These are phyloP conservation scores for Electrophaes corylata DNA, from an alignment of 2,888 invertebrate species.

Conservation along the genomic window DNA sequence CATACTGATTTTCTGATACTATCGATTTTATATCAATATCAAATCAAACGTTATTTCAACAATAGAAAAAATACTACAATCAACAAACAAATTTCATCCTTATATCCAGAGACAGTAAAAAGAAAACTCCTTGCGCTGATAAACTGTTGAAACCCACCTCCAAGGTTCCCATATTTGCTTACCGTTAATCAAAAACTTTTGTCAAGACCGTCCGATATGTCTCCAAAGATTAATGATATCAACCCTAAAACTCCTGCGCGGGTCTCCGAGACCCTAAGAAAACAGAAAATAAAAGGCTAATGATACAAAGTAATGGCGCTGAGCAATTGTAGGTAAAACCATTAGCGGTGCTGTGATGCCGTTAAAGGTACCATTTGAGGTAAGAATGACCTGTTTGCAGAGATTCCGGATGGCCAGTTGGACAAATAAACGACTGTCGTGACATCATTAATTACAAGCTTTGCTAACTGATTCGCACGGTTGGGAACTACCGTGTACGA, in stretches of 20 bases:
- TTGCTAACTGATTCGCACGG: constrained; percentile 57
- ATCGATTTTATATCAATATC: constrained; percentile 12
- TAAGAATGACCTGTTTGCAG: constrained; percentile 72
- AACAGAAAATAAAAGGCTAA: constrained; percentile 74
- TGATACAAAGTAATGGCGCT: constrained; percentile 73
- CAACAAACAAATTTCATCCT: constrained; percentile 11
- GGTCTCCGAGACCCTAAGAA: constrained; percentile 67
- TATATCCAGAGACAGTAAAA: neutral
- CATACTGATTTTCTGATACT: neutral
- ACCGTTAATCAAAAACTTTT: constrained; percentile 73
- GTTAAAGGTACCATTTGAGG: constrained; percentile 58
- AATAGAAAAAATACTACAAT: constrained; percentile 23
- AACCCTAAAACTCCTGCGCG: constrained; percentile 58
- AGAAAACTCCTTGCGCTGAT: constrained; percentile 7
- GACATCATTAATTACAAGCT: constrained; percentile 73
- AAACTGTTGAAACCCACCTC: constrained; percentile 39
- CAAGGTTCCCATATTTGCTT: constrained; percentile 72
- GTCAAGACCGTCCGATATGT: constrained; percentile 62
- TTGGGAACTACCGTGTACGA: constrained; percentile 26
- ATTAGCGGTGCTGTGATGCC: constrained; percentile 57
- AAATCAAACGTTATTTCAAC: constrained; percentile 29
- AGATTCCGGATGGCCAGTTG: constrained; percentile 58
- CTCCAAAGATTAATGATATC: constrained; percentile 71
- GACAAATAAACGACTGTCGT: constrained; percentile 66
- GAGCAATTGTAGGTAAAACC: constrained; percentile 72